Evolutionary conservation across 2,113 vertebrate species (phyloP).

Genomic region (Melanocharis versteri): DNA sequence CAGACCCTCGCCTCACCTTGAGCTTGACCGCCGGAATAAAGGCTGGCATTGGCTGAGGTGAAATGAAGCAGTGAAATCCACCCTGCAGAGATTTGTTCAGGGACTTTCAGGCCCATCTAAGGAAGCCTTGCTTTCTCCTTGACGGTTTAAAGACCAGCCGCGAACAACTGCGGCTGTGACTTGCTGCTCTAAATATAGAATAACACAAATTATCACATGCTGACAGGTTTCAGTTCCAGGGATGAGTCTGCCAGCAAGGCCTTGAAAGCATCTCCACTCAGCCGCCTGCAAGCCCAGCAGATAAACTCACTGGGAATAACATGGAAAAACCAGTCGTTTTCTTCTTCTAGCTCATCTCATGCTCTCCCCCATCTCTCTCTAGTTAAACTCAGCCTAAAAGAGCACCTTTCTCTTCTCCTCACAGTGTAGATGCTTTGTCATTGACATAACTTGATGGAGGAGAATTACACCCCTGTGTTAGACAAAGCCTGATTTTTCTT

Average conservation of each 20-base stretch:
- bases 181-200: conserved; percentile 44
- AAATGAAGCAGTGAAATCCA: neutral
- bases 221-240: conserved; percentile 38
- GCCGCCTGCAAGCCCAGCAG: neutral
- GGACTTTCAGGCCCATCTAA: neutral
- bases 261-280: conserved; percentile 16
- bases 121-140: conserved; percentile 40
- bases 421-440: neutral
- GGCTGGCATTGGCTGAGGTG: neutral
- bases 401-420: neutral
- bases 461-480: neutral
- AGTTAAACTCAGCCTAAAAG: neutral
- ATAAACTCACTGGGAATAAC: neutral
- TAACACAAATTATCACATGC: conserved; percentile 54
- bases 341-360: neutral
- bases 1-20: neutral
- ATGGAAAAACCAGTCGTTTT: neutral
- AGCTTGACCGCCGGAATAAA: neutral
- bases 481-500: neutral
- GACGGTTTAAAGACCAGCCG: conserved; percentile 26
- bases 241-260: conserved; percentile 1
- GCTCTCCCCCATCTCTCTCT: neutral
- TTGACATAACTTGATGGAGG: neutral
- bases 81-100: neutral
- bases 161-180: conserved; percentile 1